Percentiles rank a stretch among this genome's conserved stretches.
These are phyloP conservation scores for Drosophila pseudotakahashii DNA, from an alignment of 2,888 invertebrate genomes.

Conservation along the genomic window DNA sequence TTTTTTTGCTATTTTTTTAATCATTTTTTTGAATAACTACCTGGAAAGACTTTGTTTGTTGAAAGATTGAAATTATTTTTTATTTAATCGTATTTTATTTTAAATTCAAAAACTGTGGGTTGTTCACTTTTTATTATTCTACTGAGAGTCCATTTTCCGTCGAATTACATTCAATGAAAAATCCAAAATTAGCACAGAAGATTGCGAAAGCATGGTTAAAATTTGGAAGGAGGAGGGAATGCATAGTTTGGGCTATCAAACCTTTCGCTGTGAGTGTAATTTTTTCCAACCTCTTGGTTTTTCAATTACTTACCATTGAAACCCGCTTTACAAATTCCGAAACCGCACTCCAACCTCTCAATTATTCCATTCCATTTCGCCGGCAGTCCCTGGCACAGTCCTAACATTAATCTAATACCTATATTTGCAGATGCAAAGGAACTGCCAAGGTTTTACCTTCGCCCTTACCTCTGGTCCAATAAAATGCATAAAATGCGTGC, in stretches of 20 bases:
- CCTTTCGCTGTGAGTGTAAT: neutral
- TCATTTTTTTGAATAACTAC: too few relatives aligned
- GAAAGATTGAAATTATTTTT: too few relatives aligned
- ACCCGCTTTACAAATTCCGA: neutral
- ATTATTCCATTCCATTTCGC: constrained; percentile 38
- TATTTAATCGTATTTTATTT: too few relatives aligned
- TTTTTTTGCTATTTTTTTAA: too few relatives aligned
- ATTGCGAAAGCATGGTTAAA: neutral
- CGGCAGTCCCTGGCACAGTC: constrained; percentile 7
- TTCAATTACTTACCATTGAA: neutral
- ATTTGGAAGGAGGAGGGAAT: neutral
- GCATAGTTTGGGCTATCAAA: neutral
- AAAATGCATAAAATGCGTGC: constrained; percentile 73
- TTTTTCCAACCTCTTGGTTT: neutral
- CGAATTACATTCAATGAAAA: neutral
- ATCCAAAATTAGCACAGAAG: neutral
- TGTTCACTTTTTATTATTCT: too few relatives aligned
- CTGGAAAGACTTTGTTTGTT: too few relatives aligned
- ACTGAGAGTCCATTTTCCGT: too few relatives aligned
- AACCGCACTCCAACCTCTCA: constrained; percentile 1
- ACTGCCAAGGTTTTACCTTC: neutral
- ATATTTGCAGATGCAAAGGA: constrained; percentile 24
- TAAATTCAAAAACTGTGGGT: too few relatives aligned
- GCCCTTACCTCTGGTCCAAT: constrained; percentile 21
- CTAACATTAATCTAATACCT: constrained; percentile 34